Conservation (phyloP, 2,113 vertebrate species). For the Zapornia atra region DNA sequence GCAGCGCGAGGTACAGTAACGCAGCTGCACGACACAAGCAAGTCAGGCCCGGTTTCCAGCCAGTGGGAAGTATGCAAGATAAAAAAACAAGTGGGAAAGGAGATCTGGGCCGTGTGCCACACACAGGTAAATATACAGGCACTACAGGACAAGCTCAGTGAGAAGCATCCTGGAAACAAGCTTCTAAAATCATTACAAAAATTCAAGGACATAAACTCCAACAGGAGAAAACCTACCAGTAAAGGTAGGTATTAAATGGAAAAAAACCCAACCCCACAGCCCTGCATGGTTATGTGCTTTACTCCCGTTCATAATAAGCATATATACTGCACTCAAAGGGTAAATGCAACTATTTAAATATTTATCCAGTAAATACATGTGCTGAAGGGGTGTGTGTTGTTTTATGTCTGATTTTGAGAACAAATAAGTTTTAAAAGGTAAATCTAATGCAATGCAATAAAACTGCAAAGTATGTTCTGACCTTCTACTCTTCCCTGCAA, state of each 20-base stretch:
- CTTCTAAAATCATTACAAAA: background rate
- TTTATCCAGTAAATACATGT: conserved; percentile 52
- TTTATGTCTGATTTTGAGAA: conserved; percentile 63
- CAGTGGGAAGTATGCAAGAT: background rate
- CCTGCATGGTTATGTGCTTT: background rate
- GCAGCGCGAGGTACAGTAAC: background rate
- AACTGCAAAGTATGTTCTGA: conserved; percentile 56
- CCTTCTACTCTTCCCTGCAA: conserved; percentile 32
- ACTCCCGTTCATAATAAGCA: background rate
- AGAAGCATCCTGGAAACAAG: background rate
- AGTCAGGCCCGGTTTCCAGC: background rate
- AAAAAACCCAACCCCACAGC: background rate
- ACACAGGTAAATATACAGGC: background rate
- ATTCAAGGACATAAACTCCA: background rate
- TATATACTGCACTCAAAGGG: background rate
- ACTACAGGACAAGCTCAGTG: background rate
- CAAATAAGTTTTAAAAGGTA: conserved; percentile 64
- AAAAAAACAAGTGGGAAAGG: background rate
- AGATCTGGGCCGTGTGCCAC: background rate
- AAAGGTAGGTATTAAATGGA: background rate
- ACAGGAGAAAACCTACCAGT: background rate
- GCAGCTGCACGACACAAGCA: background rate
- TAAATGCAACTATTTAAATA: conserved; percentile 58
- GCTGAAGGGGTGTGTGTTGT: background rate
- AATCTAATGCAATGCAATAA: conserved; percentile 58